Evolutionary conservation across 1,140 invertebrate genomes (phyloP).

Genomic region (Bathynomus jamesi): DNA sequence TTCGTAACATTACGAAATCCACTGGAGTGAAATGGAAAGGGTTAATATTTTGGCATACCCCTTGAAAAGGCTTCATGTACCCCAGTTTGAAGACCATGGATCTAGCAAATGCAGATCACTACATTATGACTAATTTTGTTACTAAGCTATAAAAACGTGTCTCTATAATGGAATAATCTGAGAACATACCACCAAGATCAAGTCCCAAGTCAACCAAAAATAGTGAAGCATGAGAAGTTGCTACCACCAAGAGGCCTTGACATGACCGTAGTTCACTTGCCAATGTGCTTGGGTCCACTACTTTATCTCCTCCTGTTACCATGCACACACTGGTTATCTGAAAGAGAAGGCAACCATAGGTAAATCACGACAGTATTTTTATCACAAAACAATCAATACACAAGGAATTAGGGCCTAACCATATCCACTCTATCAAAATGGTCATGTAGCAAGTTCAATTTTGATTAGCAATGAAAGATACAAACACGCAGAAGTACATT

Average conservation of each 20-base stretch:
- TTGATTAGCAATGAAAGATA: too few relatives aligned
- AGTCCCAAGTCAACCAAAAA: conserved; percentile 10
- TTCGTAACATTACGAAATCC: neutral
- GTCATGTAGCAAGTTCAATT: too few relatives aligned
- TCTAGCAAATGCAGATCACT: neutral
- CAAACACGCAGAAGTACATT: too few relatives aligned
- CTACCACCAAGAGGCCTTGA: conserved; percentile 5
- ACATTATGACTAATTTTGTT: neutral
- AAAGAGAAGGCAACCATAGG: neutral
- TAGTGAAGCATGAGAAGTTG: conserved; percentile 8
- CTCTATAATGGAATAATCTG: neutral
- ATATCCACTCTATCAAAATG: too few relatives aligned
- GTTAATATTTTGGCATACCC: neutral
- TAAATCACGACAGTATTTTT: neutral
- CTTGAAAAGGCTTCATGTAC: neutral
- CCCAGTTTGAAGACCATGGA: neutral
- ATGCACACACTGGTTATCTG: conserved; percentile 5
- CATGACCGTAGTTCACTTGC: conserved; percentile 1
- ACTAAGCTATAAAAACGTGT: neutral
- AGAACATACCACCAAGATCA: conserved; percentile 6
- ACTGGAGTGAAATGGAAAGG: neutral
- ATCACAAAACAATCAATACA: neutral
- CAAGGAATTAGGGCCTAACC: neutral
- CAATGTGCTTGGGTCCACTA: conserved; percentile 13
- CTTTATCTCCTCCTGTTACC: conserved; percentile 6